Evolutionary conservation across 2,113 vertebrate species (phyloP).

Genomic region (Pachycephala philippinensis): DNA sequence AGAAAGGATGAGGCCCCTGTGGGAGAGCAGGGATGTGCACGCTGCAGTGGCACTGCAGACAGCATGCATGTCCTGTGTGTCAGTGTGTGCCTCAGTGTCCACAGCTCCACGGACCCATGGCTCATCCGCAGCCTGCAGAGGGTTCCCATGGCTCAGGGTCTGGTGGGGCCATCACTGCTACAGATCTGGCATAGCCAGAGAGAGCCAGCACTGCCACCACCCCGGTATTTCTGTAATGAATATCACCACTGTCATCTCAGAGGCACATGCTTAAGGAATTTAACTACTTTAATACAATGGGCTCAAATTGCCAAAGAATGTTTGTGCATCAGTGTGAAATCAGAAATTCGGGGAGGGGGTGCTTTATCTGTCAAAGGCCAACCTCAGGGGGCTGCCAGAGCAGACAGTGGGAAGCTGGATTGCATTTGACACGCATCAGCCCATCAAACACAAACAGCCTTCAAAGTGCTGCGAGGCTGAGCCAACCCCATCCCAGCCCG

Average conservation of each 20-base stretch:
- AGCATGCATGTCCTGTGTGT: neutral
- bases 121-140: neutral
- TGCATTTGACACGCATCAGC: constrained; percentile 71
- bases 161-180: rapidly evolving
- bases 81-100: neutral
- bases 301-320: constrained; percentile 68
- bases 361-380: constrained; percentile 66
- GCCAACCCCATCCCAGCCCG: neutral
- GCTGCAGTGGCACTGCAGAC: neutral
- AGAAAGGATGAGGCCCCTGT: rapidly evolving
- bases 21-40: rapidly evolving
- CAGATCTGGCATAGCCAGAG: neutral
- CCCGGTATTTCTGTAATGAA: neutral
- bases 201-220: neutral
- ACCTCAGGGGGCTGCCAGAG: constrained; percentile 58
- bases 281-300: constrained; percentile 62
- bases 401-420: constrained; percentile 69
- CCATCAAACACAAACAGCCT: constrained; percentile 67
- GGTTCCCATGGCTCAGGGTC: neutral
- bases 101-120: rapidly evolving
- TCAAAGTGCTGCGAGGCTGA: constrained; percentile 38
- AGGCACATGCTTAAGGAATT: constrained; percentile 58
- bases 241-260: neutral
- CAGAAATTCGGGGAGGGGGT: constrained; percentile 62
- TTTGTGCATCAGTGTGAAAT: constrained; percentile 59